Evolutionary conservation across 2,888 invertebrate genomes (phyloP).

Genomic region (Neoascia interrupta): DNA sequence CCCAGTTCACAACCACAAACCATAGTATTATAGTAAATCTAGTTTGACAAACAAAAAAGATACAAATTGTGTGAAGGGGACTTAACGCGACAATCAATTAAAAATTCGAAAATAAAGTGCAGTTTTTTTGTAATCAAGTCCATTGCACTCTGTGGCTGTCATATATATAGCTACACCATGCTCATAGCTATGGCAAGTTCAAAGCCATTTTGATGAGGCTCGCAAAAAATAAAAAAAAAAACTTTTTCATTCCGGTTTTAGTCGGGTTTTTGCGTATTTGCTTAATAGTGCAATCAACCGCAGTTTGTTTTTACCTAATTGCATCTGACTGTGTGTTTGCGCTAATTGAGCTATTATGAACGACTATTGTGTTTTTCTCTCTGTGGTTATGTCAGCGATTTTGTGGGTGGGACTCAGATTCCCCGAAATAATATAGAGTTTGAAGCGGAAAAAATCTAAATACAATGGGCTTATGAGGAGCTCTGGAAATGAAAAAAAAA

Average conservation of each 20-base stretch:
- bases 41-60: not conserved
- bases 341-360: constrained; percentile 62
- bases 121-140: constrained; percentile 35
- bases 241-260: not conserved
- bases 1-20: not conserved
- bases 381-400: too few relatives aligned
- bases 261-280: constrained; percentile 15
- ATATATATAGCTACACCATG: not conserved
- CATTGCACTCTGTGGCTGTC: constrained; percentile 36
- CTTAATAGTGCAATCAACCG: constrained; percentile 55
- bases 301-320: constrained; percentile 62
- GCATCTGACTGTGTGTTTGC: constrained; percentile 32
- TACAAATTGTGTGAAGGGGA: not conserved
- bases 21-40: not conserved
- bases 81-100: constrained; percentile 46
- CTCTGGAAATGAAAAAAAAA: constrained; percentile 16
- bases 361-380: too few relatives aligned
- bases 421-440: not conserved
- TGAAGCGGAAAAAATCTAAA: not conserved
- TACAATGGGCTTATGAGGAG: constrained; percentile 27
- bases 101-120: constrained; percentile 33
- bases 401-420: not conserved
- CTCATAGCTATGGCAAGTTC: constrained; percentile 48
- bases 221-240: too few relatives aligned
- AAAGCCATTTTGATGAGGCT: constrained; percentile 48